Evolutionary conservation across 1,140 invertebrate genomes (phyloP).

Genomic region (Eciton burchellii): DNA sequence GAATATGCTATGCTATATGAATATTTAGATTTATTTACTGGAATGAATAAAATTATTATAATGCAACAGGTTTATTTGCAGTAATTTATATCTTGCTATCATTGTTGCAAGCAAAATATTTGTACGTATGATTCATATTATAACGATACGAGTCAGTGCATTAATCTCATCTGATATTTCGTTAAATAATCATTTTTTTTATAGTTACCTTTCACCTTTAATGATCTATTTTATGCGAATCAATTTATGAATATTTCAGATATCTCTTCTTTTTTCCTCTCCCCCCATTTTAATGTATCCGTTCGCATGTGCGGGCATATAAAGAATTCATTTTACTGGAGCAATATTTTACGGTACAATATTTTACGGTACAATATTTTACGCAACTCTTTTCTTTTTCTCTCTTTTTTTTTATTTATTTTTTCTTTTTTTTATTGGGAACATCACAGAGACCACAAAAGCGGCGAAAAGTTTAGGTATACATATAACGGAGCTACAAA

Average conservation of each 20-base stretch:
- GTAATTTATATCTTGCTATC: background rate
- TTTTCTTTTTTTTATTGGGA: constrained; percentile 17
- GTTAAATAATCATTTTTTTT: too few relatives aligned
- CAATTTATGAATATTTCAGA: background rate
- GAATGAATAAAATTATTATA: background rate
- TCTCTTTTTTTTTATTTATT: too few relatives aligned
- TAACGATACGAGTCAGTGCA: constrained; percentile 4
- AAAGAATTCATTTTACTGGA: constrained; percentile 2
- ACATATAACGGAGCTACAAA: background rate
- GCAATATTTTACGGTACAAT: too few relatives aligned
- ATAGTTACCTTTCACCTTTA: too few relatives aligned
- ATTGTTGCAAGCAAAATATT: background rate
- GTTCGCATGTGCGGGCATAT: too few relatives aligned
- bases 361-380: too few relatives aligned
- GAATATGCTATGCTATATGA: too few relatives aligned
- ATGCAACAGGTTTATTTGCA: background rate
- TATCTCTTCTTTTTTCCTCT: too few relatives aligned
- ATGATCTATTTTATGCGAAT: background rate
- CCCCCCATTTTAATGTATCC: background rate
- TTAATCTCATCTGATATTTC: too few relatives aligned
- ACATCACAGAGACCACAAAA: background rate
- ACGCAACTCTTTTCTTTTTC: too few relatives aligned
- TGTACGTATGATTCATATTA: background rate
- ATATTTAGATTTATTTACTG: constrained; percentile 21
- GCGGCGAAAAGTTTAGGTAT: constrained; percentile 3